A percentile compares a stretch with the other conserved stretches of the same genome.
phyloP scores from a whole-genome alignment of 2,888 invertebrate genomes.

The Lasioglossum vierecki region DNA sequence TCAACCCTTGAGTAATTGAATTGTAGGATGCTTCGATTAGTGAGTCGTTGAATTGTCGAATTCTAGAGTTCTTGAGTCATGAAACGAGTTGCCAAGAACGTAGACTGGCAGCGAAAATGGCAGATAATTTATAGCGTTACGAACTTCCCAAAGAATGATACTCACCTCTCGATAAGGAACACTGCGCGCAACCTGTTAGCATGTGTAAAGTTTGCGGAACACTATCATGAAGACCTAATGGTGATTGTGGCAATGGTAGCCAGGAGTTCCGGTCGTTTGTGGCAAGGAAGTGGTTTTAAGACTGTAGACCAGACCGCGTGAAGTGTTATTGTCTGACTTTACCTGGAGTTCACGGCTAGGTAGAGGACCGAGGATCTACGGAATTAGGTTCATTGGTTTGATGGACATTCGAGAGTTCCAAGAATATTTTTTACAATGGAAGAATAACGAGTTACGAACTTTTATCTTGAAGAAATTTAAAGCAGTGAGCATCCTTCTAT shows the following conservation, averaged over 20 bases:
- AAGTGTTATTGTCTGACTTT: constrained; percentile 6
- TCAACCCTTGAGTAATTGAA: neutral
- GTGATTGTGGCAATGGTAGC: constrained; percentile 8
- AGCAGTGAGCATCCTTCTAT: neutral
- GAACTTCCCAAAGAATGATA: neutral
- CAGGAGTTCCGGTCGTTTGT: constrained; percentile 1
- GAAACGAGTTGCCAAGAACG: neutral
- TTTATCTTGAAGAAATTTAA: neutral
- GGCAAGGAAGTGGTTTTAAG: constrained; percentile 3
- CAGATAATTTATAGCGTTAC: neutral
- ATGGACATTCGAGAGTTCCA: neutral
- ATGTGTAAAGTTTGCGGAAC: neutral
- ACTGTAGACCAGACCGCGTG: neutral
- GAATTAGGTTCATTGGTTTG: neutral
- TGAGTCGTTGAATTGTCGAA: neutral
- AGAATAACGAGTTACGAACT: neutral
- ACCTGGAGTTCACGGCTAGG: neutral
- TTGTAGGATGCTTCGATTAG: neutral
- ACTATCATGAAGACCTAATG: neutral
- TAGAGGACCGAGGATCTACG: neutral
- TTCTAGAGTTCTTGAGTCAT: neutral
- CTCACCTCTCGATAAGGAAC: neutral
- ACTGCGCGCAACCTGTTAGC: neutral
- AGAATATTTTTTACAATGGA: neutral
- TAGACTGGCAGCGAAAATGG: neutral